Evolutionary conservation across 2,797 vertebrate species (phyloP), one percentile per base, ranked within the genome.

Genomic region (Hydrophis major): DNA sequence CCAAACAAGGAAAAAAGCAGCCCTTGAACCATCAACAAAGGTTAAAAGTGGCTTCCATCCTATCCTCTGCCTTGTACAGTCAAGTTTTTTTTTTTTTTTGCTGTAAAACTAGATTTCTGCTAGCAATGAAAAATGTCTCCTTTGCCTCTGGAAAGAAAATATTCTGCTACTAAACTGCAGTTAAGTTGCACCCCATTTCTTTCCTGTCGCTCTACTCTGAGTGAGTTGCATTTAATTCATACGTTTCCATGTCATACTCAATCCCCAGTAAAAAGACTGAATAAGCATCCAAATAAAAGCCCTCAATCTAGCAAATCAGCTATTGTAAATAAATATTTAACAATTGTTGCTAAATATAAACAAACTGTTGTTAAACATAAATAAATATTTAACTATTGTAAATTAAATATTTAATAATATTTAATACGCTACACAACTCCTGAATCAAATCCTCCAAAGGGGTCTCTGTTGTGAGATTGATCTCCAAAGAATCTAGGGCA

Each of bases 161-260:
- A 18, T 60, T 47, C 66, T 60, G n/a, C 20, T 50, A 86, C 18
- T 94, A 86, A 60, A 56, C 32, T 90, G 56, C 55, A 88, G 22
- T 50, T 89, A 1, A 42, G 91, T 2, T 87, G 47, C 28, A 92
- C 2, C 25, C 90, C 88, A 32, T 4, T 91, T 27, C 6, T 93
- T 94, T 87, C 92, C 88, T 53, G 7, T 50, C 90, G n/a, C n/a
- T 56, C 91, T 92, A 91, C 60, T 89, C 53, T 94, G 91, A 92
- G 86, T 91, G n/a, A 92, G 27, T 74, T 94, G 89, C 25, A 91
- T 14, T 91, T 92, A 83, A 13, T 63, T 92, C 27, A 90, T 0
- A 0, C 89, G 59, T 88, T 94, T 93, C 28, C 47, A 91, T 18
- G n/a, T 86, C 91, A 27, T 93, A 95, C 8, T 5, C 92, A 42